Base-by-base conservation (phyloP, 2,113 vertebrate genomes). In the Pedionomus torquatus region DNA sequence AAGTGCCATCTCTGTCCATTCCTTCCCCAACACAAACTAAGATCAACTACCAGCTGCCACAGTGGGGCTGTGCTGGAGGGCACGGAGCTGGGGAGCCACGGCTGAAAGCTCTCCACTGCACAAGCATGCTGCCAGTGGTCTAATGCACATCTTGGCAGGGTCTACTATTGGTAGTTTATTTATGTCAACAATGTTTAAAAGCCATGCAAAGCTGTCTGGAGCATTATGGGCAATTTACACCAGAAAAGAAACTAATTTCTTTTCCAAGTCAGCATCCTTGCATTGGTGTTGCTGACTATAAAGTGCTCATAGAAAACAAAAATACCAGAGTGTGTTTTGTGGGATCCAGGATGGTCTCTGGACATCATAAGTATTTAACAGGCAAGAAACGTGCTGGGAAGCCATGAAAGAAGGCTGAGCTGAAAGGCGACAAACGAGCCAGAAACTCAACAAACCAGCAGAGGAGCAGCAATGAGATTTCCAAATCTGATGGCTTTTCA, bases 21-120 rank as follows among this genome's bases (percentile, higher is more conserved):
- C 4, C 39, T 44, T 69, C 11, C 20, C 25, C 41, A 51, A 1
- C 10, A 35, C 3, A 43, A 54, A 48, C 39, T 69, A 4, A 91
- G 17, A 44, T 30, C 75, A 90, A 3, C 25, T 30, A 51, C 31
- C 33, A 51, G 57, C 75, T 2, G 0, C 23, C 2, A 0, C 46
- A 41, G 33, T 24, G 3, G 16, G 20, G 19, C n/a, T 31, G 31
- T 9, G 28, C 64, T 2, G 2, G 33, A 21, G 55, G 66, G 33
- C 70, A 54, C 2, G 13, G 39, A 46, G 48, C 52, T 2, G 4
- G 7, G 1, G 44, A 77, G 23, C 48, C 2, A 5, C 0, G 1
- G 48, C 39, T 61, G 93, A 49, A 57, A 86, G 44, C 46, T 83
- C 39, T 82, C 43, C 19, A 13, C 35, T 1, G 2, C 80, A 35